Conservation (phyloP, 2,888 invertebrate genomes). For the Pantelozetes paolii region DNA sequence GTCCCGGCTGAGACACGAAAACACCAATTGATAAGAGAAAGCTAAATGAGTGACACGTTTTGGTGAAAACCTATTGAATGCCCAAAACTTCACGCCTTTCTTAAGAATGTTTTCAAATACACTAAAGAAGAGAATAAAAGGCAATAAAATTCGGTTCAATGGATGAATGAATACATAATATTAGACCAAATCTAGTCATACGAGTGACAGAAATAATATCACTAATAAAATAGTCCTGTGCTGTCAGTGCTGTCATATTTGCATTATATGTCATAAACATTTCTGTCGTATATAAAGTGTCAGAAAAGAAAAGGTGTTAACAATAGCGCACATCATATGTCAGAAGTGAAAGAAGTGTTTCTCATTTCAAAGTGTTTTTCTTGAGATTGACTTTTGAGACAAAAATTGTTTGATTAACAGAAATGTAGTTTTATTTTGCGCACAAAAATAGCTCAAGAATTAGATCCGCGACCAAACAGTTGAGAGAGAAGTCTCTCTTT, state of each 20-base stretch:
- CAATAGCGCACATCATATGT: neutral
- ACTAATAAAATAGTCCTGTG: constrained; percentile 19
- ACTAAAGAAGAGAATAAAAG: constrained; percentile 13
- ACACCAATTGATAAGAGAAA: constrained; percentile 9
- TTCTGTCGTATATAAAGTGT: neutral
- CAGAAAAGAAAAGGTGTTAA: neutral
- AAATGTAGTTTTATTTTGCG: neutral
- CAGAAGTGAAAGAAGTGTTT: neutral
- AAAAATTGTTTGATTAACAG: neutral
- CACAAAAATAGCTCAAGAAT: neutral
- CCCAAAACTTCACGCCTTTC: constrained; percentile 31
- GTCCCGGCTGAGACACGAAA: constrained; percentile 5
- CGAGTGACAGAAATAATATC: constrained; percentile 14
- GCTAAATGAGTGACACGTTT: constrained; percentile 34
- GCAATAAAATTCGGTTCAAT: constrained; percentile 28
- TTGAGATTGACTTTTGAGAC: constrained; percentile 3
- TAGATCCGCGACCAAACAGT: neutral
- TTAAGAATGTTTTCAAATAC: neutral
- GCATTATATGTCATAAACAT: neutral
- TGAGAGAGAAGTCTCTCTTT: neutral
- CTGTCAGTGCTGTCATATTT: constrained; percentile 18
- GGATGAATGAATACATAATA: neutral
- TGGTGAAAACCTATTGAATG: constrained; percentile 23
- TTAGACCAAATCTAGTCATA: neutral
- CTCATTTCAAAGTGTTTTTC: neutral